These are phyloP conservation scores for Metacarcinus magister DNA, from an alignment of 2,888 invertebrate species.

Conservation along the genomic window DNA sequence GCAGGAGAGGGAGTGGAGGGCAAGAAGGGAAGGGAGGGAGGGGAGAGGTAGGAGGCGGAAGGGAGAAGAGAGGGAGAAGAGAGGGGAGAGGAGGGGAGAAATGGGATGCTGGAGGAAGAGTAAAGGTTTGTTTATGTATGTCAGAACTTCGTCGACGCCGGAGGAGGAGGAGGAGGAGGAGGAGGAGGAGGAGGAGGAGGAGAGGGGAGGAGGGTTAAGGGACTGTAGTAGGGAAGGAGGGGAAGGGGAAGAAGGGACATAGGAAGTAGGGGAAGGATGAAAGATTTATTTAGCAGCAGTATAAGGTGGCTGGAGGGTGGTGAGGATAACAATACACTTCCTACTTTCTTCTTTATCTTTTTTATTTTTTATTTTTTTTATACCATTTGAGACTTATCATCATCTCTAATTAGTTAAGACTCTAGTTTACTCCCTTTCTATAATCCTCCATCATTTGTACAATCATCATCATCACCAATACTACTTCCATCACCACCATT, in stretches of 20 bases:
- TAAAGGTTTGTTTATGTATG: constrained; percentile 21
- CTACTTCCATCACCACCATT: too few relatives aligned
- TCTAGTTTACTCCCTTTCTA: too few relatives aligned
- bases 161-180: too few relatives aligned
- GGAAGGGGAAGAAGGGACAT: background rate
- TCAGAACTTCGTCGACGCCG: constrained; percentile 13
- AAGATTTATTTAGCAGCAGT: too few relatives aligned
- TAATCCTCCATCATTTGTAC: too few relatives aligned
- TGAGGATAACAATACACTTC: too few relatives aligned
- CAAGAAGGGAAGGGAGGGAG: background rate
- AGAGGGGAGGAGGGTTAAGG: background rate
- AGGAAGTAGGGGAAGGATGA: background rate
- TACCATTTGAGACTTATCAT: too few relatives aligned
- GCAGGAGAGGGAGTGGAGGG: background rate
- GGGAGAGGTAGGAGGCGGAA: background rate
- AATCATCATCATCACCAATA: too few relatives aligned
- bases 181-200: constrained; percentile 7
- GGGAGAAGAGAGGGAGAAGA: background rate
- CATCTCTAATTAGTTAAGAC: too few relatives aligned
- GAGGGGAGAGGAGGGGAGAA: background rate
- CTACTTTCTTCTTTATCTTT: too few relatives aligned
- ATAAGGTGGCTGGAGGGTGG: too few relatives aligned
- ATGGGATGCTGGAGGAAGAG: constrained; percentile 13
- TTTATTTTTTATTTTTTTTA: too few relatives aligned
- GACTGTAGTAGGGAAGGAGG: background rate